Evolutionary conservation across 2,797 vertebrate species (phyloP), one percentile per base, ranked within the genome.

Genomic region (Pygocentrus nattereri): DNA sequence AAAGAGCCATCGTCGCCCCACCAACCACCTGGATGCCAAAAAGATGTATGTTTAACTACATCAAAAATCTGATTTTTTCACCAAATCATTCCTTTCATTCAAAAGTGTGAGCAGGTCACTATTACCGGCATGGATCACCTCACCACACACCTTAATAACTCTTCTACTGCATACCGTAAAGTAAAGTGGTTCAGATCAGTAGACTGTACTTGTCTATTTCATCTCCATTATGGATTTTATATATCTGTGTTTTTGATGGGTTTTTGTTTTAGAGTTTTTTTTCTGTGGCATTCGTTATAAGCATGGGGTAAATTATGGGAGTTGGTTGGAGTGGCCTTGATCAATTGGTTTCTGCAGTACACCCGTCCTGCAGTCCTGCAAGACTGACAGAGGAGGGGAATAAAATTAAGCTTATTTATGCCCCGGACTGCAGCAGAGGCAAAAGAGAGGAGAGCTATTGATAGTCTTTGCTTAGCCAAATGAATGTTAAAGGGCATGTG

Each of bases 341-440:
- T 86, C 82, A 74, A 84, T 84, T 80, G 82, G 76, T 76, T 77
- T 84, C 74, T 80, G 79, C 79, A 77, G 82, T 44, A 74, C 76
- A 73, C 80, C 67, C 34, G 30, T 84, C 82, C 74, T 86, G 73
- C 71, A 83, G 82, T 84, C 78, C 61, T 79, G 76, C 41, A 44
- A 44, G 41, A 2, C 67, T 78, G 62, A 69, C 52, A 74, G 65
- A 85, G 58, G 64, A 61, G 56, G 47, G 68, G 56, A 79, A 84
- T 78, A 86, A 84, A 84, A 68, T 8, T 5, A 82, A 80, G 80
- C 82, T 85, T 79, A 80, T 87, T 84, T 87, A 85, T 87, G 77
- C 79, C 74, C 62, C 69, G 68, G 74, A 81, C 74, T 82, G 85
- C 81, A 85, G 84, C 52, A 83, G 47, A 74, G 38, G 58, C 67